phyloP scores from a whole-genome alignment of 2,797 vertebrate species.

The Acrocephalus scirpaceus region DNA sequence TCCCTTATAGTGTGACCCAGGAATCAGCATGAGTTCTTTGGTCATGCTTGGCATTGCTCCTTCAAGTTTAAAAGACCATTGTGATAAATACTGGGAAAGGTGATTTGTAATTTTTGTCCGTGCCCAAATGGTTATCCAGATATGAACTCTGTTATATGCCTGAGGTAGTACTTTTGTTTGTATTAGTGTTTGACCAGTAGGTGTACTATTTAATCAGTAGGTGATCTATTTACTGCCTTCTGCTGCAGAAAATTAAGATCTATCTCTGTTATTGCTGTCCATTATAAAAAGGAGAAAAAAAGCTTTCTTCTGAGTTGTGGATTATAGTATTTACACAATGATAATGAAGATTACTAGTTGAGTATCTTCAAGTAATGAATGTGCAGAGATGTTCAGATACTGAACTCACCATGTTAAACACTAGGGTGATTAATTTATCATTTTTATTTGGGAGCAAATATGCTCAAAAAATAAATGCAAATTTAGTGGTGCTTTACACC shows the following conservation, averaged over 20 bases:
- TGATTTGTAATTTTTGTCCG: neutral
- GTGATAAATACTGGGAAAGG: neutral
- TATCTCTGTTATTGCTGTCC: neutral
- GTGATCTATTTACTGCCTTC: neutral
- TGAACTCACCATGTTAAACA: neutral
- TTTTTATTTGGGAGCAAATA: neutral
- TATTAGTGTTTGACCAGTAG: neutral
- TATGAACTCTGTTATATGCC: neutral
- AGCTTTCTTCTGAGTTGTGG: neutral
- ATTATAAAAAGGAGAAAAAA: neutral
- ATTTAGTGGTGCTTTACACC: neutral
- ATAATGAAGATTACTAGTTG: neutral
- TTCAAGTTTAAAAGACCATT: neutral
- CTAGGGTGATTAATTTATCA: neutral
- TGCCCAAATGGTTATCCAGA: neutral
- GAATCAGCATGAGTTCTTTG: neutral
- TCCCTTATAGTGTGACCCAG: neutral
- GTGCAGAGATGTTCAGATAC: neutral
- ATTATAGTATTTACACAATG: neutral
- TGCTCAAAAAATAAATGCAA: neutral
- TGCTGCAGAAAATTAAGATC: neutral
- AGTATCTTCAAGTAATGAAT: neutral
- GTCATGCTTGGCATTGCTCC: neutral
- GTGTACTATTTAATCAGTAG: neutral
- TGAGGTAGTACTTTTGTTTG: neutral